A percentile compares a stretch with the other conserved stretches of the same genome.
Conservation (phyloP, 2,113 vertebrate species). For the Leucosticte australis region DNA sequence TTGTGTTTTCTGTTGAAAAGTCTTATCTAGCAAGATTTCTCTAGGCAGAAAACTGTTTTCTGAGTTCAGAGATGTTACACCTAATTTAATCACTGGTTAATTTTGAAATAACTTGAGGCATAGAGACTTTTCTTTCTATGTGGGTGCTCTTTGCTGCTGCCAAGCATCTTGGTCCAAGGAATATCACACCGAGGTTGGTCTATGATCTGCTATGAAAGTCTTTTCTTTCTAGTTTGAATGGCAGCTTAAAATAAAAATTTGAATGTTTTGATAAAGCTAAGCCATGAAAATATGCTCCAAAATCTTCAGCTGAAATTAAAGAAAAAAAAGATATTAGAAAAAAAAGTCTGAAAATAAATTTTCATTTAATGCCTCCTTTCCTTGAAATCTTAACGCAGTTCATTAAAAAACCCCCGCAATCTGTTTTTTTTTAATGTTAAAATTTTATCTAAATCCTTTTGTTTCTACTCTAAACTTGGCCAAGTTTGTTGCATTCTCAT, state of each 20-base stretch:
- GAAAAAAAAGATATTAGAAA: not conserved
- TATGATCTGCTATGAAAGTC: not conserved
- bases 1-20: not conserved
- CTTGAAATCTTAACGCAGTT: not conserved
- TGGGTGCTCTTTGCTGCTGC: not conserved
- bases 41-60: not conserved
- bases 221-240: not conserved
- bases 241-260: not conserved
- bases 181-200: not conserved
- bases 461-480: not conserved
- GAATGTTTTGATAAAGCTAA: not conserved
- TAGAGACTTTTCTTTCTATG: not conserved
- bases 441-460: not conserved
- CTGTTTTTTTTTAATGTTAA: not conserved
- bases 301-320: not conserved
- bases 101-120: not conserved
- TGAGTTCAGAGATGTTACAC: not conserved
- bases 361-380: not conserved
- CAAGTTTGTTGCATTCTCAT: not conserved
- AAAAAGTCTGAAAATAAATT: not conserved
- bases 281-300: not conserved
- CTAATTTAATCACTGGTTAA: not conserved
- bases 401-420: accelerated
- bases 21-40: not conserved
- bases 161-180: not conserved